Base-by-base conservation (phyloP, 2,113 vertebrate species). In the Microtus richardsoni region DNA sequence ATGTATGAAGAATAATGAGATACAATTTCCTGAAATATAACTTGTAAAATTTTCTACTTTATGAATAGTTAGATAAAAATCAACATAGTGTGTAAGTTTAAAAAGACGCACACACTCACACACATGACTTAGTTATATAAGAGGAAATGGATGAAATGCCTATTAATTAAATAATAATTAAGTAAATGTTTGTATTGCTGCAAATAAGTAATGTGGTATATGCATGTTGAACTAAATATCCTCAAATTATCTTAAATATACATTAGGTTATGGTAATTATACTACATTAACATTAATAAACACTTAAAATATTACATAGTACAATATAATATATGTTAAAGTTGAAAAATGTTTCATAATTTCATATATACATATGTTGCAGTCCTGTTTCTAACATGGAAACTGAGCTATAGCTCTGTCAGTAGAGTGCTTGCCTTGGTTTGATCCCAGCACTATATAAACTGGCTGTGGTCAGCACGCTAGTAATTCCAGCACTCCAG, bases 1-100 rank as follows among this genome's bases (percentile, higher is more conserved):
- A 68, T 62, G 5, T 12, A 22, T 47, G 44, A 41, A 78, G 41
- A 33, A 71, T 71, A 44, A 21, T 78, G 21, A 95, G 12, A 73
- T 13, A 68, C 22, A 86, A 28, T 60, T 88, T 89, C 73, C 26
- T 74, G 28, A 94, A 95, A 80, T n/a, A 68, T 68, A 89, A 60
- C 64, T 22, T 52, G 10, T 17, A 52, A 75, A 39, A 28, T 5
- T 90, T 92, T 87, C 64, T 5, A 44, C 30, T 7, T 24, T 79
- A 16, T 66, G 13, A 44, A 54, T 79, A 84, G 79, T 49, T 94
- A 77, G 68, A 62, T 68, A 78, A 19, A 93, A 78, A 66, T 77
- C 49, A 89, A 41, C 21, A 44, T 9, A 82, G 44, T 13, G 68
- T 16, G 16, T 33, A 75, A 71, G 16, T 54, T 75, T 11, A 44